Conservation (phyloP, 2,113 vertebrate genomes). For the Camelus bactrianus region DNA sequence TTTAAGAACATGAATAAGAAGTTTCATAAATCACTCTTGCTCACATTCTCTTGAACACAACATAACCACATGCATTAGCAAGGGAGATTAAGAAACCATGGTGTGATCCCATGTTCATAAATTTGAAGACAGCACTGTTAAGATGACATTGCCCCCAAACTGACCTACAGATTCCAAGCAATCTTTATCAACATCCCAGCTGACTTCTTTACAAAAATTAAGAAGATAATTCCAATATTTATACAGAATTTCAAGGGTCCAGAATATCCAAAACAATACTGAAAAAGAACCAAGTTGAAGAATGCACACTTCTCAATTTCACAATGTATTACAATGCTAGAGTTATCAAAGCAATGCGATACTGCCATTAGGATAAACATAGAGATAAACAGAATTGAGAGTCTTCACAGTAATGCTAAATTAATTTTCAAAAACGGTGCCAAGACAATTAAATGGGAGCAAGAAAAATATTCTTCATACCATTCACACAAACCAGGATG, state of each 20-base stretch:
- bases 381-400: neutral
- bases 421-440: neutral
- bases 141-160: neutral
- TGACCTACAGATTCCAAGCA: neutral
- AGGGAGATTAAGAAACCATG: neutral
- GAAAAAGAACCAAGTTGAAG: neutral
- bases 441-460: neutral
- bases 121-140: neutral
- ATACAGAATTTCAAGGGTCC: neutral
- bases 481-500: neutral
- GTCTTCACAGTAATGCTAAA: neutral
- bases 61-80: neutral
- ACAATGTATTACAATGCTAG: neutral
- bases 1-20: neutral
- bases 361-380: neutral
- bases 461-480: neutral
- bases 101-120: neutral
- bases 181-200: neutral
- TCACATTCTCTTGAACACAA: neutral
- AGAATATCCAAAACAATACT: neutral
- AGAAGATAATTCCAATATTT: neutral
- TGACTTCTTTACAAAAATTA: neutral
- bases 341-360: neutral
- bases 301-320: neutral
- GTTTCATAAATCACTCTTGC: neutral